phyloP scores from a whole-genome alignment of 1,140 invertebrate genomes.

The Drosophila sturtevanti region DNA sequence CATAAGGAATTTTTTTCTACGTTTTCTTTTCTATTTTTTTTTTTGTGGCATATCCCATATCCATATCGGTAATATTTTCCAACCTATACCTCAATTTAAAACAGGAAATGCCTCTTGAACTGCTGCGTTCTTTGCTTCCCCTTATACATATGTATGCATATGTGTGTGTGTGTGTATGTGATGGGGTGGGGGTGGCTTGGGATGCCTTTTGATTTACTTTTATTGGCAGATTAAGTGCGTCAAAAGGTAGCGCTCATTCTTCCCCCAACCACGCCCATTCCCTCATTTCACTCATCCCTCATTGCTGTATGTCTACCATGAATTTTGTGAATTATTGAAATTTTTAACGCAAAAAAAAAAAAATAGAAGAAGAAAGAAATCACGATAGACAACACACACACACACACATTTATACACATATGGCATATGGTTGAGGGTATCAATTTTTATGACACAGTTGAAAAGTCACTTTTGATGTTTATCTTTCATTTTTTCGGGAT shows the following conservation, averaged over 20 bases:
- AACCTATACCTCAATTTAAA: constrained; percentile 79
- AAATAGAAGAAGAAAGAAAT: constrained; percentile 6
- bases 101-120: constrained; percentile 81
- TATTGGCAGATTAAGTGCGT: constrained; percentile 81
- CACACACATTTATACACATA: constrained; percentile 25
- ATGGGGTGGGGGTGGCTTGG: constrained; percentile 36
- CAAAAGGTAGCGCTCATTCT: constrained; percentile 66
- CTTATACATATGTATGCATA: neutral
- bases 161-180: neutral
- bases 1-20: constrained; percentile 48
- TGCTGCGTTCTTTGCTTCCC: constrained; percentile 37
- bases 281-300: constrained; percentile 43
- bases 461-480: constrained; percentile 71
- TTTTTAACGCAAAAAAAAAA: constrained; percentile 43
- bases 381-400: constrained; percentile 22
- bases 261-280: constrained; percentile 1
- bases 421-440: constrained; percentile 48
- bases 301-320: constrained; percentile 29
- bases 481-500: constrained; percentile 49
- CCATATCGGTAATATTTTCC: constrained; percentile 69
- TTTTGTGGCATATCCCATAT: constrained; percentile 50
- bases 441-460: constrained; percentile 71
- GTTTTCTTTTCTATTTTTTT: constrained; percentile 21
- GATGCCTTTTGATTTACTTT: constrained; percentile 82
- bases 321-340: constrained; percentile 64